Percentiles rank a stretch among this genome's conserved stretches.
phyloP scores from a whole-genome alignment of 1,140 invertebrate genomes.

The Bombus confusus region DNA sequence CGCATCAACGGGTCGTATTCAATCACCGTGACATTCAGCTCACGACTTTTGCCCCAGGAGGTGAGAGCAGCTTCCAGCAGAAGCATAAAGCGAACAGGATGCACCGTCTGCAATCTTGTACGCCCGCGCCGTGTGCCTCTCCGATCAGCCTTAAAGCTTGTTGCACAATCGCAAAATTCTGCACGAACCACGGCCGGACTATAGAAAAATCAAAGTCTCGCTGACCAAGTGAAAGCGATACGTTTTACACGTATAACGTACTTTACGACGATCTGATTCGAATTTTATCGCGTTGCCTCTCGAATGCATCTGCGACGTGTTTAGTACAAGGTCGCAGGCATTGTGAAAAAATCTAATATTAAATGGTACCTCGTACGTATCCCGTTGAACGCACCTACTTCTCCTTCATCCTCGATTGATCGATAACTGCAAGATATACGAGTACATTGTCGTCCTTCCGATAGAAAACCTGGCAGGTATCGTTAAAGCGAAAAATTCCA shows the following conservation, averaged over 20 bases:
- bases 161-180: slow-evolving; percentile 63
- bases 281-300: neutral
- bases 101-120: slow-evolving; percentile 61
- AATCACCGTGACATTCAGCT: slow-evolving; percentile 78
- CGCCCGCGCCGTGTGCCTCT: slow-evolving; percentile 34
- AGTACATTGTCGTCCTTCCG: neutral
- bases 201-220: slow-evolving; percentile 31
- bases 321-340: neutral
- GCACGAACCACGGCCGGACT: neutral
- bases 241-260: neutral
- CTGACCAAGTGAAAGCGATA: slow-evolving; percentile 11
- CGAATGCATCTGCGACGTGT: too few relatives aligned
- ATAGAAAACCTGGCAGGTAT: too few relatives aligned
- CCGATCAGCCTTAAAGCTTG: slow-evolving; percentile 33
- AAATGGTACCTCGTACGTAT: too few relatives aligned
- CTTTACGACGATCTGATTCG: neutral
- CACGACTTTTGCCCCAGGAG: slow-evolving; percentile 79
- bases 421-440: neutral
- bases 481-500: too few relatives aligned
- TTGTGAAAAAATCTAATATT: neutral
- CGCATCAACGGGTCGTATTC: slow-evolving; percentile 74
- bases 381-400: neutral
- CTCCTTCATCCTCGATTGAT: neutral
- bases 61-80: slow-evolving; percentile 77
- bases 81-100: slow-evolving; percentile 68